Percentiles rank a stretch among this genome's conserved stretches.
These are phyloP conservation scores for Coenonympha glycerion DNA, from an alignment of 2,888 invertebrate species.

Conservation along the genomic window DNA sequence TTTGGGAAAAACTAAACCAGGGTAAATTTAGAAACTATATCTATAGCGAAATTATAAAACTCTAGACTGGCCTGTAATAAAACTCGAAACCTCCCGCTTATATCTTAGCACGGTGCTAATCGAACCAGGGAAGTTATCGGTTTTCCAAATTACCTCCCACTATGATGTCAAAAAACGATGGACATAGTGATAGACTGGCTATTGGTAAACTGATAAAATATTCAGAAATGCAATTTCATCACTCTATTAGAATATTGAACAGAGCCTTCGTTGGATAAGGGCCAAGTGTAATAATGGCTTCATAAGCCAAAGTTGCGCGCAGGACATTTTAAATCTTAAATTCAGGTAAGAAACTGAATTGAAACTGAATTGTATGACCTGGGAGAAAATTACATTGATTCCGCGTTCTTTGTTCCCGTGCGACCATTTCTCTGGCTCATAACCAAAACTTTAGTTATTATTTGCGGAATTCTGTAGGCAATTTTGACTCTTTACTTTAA, in stretches of 20 bases:
- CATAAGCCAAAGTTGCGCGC: constrained; percentile 23
- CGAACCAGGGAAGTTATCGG: too few species aligned
- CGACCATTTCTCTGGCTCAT: background rate
- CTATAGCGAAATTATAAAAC: too few species aligned
- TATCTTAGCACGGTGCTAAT: too few species aligned
- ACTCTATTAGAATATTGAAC: constrained; percentile 24
- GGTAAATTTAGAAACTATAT: too few species aligned
- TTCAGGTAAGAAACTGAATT: constrained; percentile 18
- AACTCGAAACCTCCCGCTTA: too few species aligned
- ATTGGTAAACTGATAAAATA: constrained; percentile 9
- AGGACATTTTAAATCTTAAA: constrained; percentile 20
- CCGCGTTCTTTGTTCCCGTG: background rate
- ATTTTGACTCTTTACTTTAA: too few species aligned
- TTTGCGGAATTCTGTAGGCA: too few species aligned
- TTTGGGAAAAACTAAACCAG: too few species aligned
- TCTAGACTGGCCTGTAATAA: too few species aligned
- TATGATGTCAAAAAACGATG: background rate
- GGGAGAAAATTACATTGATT: background rate
- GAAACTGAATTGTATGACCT: constrained; percentile 4
- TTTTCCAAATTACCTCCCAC: too few species aligned
- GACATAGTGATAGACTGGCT: constrained; percentile 4
- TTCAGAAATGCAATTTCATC: constrained; percentile 16
- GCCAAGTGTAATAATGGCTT: constrained; percentile 24
- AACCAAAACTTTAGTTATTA: too few species aligned
- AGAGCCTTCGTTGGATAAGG: constrained; percentile 21